Evolutionary conservation across 2,797 vertebrate species (phyloP), one percentile per base, ranked within the genome.

Genomic region (Gymnocypris eckloni): DNA sequence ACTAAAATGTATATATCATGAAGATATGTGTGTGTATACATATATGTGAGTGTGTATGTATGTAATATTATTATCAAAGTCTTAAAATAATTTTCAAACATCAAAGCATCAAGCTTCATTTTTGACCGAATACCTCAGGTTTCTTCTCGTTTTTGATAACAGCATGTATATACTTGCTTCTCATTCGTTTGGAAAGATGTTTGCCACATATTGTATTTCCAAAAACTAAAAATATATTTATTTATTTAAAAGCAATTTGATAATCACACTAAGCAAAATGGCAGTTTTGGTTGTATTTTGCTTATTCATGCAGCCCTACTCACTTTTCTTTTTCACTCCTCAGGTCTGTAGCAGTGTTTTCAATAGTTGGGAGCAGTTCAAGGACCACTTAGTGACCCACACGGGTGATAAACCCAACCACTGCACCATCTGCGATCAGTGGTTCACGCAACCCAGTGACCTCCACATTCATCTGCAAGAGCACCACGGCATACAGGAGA

Each of bases 361-460:
- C 92, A 99, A 98, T 93, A 97, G 97, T 93, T 99, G 98, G 98
- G 98, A 99, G 91, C 97, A 98, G 86, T 99, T 99, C 85, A 99
- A 99, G 93, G 96, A 98, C 91, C 98, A 99, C 83, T 96, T 99
- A 89, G 97, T 98, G 82, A 97, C 97, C 92, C 98, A 99, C 92
- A 99, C 98, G 0, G 98, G 98, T 56, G 97, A 96, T 88, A 99
- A 99, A 89, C 98, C 98, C 84, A 99, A 99, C 92, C 97, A 99
- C 92, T 99, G 98, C 93, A 99, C 98, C 50, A 81, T 99, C 54
- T 99, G 98, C 83, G 98, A 99, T 91, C 91, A 98, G 93, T 99
- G 98, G 98, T 99, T 99, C 94, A 99, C 98, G 85, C 95, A 97
- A 91, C 94, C 97, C 39, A 96, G 94, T 79, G 98, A 99, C 88